Conservation (phyloP, 2,797 vertebrate species). For the Pangasius sanitwongsei region DNA sequence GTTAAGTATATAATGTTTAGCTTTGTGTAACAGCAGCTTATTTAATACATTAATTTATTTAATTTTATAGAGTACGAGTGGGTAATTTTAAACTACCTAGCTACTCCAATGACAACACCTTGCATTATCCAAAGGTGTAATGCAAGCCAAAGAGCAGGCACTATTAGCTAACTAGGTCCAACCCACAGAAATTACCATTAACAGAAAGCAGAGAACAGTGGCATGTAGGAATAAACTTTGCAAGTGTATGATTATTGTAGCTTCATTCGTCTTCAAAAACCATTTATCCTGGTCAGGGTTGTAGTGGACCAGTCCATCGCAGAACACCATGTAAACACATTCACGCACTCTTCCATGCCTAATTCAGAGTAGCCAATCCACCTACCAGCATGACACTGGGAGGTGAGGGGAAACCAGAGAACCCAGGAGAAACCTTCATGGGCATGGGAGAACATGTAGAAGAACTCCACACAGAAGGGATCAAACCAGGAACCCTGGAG, state of each 20-base stretch:
- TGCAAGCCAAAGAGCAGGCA: neutral
- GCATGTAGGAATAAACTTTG: neutral
- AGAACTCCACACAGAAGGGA: neutral
- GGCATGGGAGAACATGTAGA: neutral
- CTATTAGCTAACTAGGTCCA: neutral
- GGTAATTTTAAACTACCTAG: neutral
- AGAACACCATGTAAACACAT: neutral
- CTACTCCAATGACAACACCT: neutral
- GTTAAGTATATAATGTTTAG: neutral
- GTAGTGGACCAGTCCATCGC: neutral
- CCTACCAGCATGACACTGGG: neutral
- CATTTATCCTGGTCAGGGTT: neutral
- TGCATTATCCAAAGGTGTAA: neutral
- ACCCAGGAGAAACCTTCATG: neutral
- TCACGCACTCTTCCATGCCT: neutral
- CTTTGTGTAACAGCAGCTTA: neutral
- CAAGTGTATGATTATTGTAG: neutral
- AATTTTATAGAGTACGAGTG: neutral
- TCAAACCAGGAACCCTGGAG: neutral
- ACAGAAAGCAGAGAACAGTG: neutral
- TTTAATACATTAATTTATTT: neutral
- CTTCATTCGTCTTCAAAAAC: neutral
- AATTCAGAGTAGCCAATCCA: slow-evolving; percentile 1
- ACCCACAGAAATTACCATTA: neutral
- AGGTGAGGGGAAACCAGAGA: neutral